Evolutionary conservation across 2,888 invertebrate genomes (phyloP).

Genomic region (Pachliopta kotzebuea): DNA sequence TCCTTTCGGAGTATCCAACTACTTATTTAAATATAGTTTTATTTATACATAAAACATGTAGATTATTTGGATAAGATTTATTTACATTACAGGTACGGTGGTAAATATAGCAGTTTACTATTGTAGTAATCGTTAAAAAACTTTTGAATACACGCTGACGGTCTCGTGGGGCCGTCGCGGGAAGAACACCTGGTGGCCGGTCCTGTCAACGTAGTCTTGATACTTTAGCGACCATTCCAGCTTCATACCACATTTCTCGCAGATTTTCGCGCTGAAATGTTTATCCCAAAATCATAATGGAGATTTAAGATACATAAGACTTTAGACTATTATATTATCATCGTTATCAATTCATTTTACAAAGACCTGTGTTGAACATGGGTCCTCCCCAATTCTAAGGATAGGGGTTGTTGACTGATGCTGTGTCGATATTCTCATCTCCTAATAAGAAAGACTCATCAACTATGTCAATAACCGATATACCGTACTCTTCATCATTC

Average conservation of each 20-base stretch:
- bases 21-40: no score
- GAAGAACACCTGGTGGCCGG: constrained; percentile 71
- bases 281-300: background rate
- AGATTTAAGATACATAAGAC: no score
- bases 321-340: no score
- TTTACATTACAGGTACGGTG: constrained; percentile 33
- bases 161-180: constrained; percentile 71
- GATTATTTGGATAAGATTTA: background rate
- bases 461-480: no score
- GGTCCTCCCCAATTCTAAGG: no score
- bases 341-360: no score
- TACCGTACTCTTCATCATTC: no score
- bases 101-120: constrained; percentile 41
- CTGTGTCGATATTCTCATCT: no score
- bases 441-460: no score
- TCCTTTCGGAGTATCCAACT: no score
- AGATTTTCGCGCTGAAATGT: constrained; percentile 63
- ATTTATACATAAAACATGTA: background rate
- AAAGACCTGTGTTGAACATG: no score
- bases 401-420: no score
- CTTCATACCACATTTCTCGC: constrained; percentile 73
- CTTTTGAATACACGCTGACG: constrained; percentile 64
- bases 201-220: constrained; percentile 67
- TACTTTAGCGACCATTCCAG: constrained; percentile 73
- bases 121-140: constrained; percentile 41